A percentile compares a stretch with the other conserved stretches of the same genome.
phyloP scores from a whole-genome alignment of 2,113 vertebrate species.

The Aptenodytes patagonicus region DNA sequence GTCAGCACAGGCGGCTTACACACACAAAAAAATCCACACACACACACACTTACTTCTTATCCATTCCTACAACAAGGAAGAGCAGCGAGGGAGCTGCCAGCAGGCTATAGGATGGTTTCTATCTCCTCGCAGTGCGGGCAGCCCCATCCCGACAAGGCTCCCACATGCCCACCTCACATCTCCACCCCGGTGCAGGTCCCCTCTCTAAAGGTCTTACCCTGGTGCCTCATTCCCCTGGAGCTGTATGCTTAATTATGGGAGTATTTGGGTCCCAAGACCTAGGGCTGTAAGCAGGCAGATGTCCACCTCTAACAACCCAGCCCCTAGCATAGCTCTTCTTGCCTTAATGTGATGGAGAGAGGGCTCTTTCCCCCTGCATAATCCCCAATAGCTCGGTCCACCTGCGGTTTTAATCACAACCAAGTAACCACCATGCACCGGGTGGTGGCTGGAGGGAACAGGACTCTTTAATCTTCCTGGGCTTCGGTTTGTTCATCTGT shows the following conservation, averaged over 20 bases:
- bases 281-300: not conserved
- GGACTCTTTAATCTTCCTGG: not conserved
- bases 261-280: not conserved
- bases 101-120: not conserved
- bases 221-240: not conserved
- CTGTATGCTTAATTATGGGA: not conserved
- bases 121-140: fast-evolving
- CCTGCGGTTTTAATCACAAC: not conserved
- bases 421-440: fast-evolving
- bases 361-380: not conserved
- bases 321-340: not conserved
- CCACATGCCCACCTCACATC: not conserved
- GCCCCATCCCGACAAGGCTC: not conserved
- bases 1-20: not conserved
- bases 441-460: not conserved
- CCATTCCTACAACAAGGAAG: not conserved
- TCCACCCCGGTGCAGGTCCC: not conserved
- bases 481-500: not conserved
- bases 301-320: not conserved
- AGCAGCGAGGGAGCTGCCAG: not conserved
- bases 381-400: not conserved
- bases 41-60: not conserved
- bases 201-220: not conserved
- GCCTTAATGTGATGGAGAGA: not conserved
- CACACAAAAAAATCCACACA: too few species aligned